Conservation (phyloP, 1,140 invertebrate species). For the Cotesia glomerata region DNA sequence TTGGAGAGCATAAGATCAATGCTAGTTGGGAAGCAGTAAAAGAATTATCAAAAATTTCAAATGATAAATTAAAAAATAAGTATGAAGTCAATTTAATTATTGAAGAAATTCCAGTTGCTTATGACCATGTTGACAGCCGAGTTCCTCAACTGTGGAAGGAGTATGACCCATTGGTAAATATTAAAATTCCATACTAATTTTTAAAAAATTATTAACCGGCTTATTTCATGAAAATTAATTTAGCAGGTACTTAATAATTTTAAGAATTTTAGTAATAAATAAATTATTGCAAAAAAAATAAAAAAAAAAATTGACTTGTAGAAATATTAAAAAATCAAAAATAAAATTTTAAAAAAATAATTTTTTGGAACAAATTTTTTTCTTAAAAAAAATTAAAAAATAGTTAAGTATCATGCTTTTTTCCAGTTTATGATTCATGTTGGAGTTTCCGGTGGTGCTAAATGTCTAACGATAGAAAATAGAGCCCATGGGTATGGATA, state of each 20-base stretch:
- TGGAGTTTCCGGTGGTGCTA: constrained; percentile 66
- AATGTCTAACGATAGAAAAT: constrained; percentile 67
- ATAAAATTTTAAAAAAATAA: no score
- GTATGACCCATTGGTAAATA: constrained; percentile 69
- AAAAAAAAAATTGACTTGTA: no score
- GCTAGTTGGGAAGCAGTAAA: constrained; percentile 81
- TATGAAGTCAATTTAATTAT: constrained; percentile 66
- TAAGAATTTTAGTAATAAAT: no score
- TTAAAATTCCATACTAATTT: constrained; percentile 8
- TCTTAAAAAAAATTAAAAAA: no score
- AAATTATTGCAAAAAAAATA: no score
- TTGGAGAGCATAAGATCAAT: constrained; percentile 71
- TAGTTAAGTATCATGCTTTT: constrained; percentile 1
- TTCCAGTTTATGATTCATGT: constrained; percentile 71
- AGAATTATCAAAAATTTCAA: constrained; percentile 58
- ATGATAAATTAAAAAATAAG: constrained; percentile 48
- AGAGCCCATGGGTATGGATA: constrained; percentile 68
- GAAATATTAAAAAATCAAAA: no score
- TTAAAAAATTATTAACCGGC: not conserved
- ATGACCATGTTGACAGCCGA: constrained; percentile 67
- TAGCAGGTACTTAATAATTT: no score
- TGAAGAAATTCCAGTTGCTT: constrained; percentile 72
- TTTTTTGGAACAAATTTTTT: no score
- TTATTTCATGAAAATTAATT: not conserved
- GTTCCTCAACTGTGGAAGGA: constrained; percentile 71